phyloP scores from a whole-genome alignment of 2,113 vertebrate species.

The Xiphorhynchus elegans region DNA sequence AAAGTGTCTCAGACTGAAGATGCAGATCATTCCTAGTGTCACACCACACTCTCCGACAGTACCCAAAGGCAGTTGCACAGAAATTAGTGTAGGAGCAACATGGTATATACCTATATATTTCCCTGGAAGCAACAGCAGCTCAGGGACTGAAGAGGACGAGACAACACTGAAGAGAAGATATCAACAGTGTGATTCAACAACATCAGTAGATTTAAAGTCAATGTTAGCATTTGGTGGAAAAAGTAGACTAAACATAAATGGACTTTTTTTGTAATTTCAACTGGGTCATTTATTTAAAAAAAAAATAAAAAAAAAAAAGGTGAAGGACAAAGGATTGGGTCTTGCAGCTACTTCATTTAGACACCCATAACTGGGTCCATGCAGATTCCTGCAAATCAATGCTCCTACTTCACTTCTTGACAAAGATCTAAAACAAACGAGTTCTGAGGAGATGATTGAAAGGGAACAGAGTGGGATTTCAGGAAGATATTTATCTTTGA shows the following conservation, averaged over 20 bases:
- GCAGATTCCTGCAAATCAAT: neutral
- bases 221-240: neutral
- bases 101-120: fast-evolving
- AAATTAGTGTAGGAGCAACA: fast-evolving
- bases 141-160: neutral
- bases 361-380: neutral
- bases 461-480: neutral
- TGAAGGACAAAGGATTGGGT: neutral
- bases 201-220: neutral
- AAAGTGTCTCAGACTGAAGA: neutral
- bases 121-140: neutral
- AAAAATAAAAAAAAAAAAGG: neutral
- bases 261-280: neutral
- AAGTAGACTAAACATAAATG: neutral
- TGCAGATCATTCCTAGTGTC: fast-evolving
- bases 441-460: neutral
- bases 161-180: neutral
- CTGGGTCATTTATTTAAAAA: neutral
- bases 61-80: neutral
- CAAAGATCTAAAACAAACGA: neutral
- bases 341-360: neutral
- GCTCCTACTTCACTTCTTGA: neutral
- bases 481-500: neutral
- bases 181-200: neutral
- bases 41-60: neutral